A percentile compares a stretch with the other conserved stretches of the same genome.
Evolutionary conservation across 37 sponge, comb jelly and placozoan genomes (phyloP).

Genomic region (Crambe crambe): DNA sequence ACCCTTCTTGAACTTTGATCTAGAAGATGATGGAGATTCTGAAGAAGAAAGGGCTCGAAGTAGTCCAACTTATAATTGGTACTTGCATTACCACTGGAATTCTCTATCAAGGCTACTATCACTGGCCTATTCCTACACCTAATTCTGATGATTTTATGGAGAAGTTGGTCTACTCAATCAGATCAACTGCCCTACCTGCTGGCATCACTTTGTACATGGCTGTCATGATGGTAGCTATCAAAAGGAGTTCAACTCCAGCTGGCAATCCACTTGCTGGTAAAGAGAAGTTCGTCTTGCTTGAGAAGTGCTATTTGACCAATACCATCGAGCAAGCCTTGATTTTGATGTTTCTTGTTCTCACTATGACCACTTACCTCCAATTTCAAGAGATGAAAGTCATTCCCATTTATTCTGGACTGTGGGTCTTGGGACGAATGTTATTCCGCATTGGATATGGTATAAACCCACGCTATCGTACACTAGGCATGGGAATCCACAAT

Average conservation of each 20-base stretch:
- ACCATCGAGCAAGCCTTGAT: constrained; percentile 58
- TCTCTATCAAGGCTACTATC: constrained; percentile 49
- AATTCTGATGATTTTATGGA: constrained; percentile 15
- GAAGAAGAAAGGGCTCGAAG: too few species aligned
- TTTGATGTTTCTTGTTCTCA: constrained; percentile 5
- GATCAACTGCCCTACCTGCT: constrained; percentile 37
- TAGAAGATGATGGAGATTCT: too few species aligned
- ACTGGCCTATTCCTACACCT: constrained; percentile 48
- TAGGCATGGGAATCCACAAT: constrained; percentile 50
- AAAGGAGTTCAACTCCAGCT: constrained; percentile 5
- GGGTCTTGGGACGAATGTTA: constrained; percentile 46
- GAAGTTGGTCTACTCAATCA: constrained; percentile 26
- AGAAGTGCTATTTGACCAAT: constrained; percentile 53
- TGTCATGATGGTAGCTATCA: constrained; percentile 2
- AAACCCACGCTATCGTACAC: constrained; percentile 34
- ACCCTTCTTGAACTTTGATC: too few species aligned
- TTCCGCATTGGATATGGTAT: constrained; percentile 60
- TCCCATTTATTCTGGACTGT: constrained; percentile 31
- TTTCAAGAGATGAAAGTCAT: constrained; percentile 54
- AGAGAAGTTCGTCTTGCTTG: constrained; percentile 29
- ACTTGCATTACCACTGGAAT: background rate
- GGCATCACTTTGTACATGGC: constrained; percentile 14
- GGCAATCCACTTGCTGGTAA: constrained; percentile 48
- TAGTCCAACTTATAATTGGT: too few species aligned
- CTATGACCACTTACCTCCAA: constrained; percentile 29